phyloP scores from a whole-genome alignment of 2,888 invertebrate species.

The Stenodema calcarata region DNA sequence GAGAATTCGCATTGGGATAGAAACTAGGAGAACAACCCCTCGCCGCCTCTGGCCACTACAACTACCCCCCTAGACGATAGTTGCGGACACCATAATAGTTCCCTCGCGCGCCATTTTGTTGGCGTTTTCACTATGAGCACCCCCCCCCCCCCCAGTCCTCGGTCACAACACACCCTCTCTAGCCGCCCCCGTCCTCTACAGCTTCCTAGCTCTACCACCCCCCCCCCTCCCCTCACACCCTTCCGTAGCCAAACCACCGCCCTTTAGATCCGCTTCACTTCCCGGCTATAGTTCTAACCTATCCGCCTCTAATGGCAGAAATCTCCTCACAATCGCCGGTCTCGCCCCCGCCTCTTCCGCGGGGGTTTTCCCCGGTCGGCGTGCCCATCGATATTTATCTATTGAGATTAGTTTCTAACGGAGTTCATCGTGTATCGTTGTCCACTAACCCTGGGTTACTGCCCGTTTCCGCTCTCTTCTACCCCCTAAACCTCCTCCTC shows the following conservation, averaged over 20 bases:
- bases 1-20: constrained; percentile 11
- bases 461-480: background rate
- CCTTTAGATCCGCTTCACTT: constrained; percentile 17
- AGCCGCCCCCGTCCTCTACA: background rate
- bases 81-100: constrained; percentile 46
- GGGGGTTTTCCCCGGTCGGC: background rate
- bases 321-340: constrained; percentile 33
- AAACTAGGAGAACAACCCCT: constrained; percentile 12
- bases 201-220: background rate
- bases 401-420: constrained; percentile 37
- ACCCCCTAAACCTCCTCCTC: background rate
- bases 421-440: constrained; percentile 33
- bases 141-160: background rate
- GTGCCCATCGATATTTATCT: constrained; percentile 26
- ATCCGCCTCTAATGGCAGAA: constrained; percentile 34
- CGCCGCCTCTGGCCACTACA: background rate
- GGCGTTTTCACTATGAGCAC: constrained; percentile 39
- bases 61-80: constrained; percentile 31
- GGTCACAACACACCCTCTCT: background rate
- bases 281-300: constrained; percentile 36
- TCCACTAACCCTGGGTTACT: constrained; percentile 10
- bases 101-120: constrained; percentile 47
- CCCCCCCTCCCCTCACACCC: no score
- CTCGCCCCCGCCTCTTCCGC: background rate
- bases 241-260: no score